A percentile compares a stretch with the other conserved stretches of the same genome.
phyloP scores from a whole-genome alignment of 2,113 vertebrate genomes.

The Gadus macrocephalus region DNA sequence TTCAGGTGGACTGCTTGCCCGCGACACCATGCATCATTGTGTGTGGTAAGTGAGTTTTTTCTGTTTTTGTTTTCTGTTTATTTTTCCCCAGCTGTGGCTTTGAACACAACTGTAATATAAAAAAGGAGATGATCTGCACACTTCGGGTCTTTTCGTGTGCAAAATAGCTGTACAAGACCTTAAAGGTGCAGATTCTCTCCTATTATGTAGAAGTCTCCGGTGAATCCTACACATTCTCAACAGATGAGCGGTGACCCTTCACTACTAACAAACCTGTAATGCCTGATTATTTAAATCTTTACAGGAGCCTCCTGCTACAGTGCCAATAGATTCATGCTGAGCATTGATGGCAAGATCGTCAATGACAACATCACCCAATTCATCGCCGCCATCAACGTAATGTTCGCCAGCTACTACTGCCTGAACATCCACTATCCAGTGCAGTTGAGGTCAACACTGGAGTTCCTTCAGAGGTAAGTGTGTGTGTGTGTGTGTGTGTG shows the following conservation, averaged over 20 bases:
- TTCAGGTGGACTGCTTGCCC: conserved; percentile 29
- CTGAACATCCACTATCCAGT: conserved; percentile 40
- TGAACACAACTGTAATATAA: too few species aligned
- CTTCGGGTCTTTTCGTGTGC: too few species aligned
- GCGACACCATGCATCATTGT: conserved; percentile 43
- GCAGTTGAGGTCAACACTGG: conserved; percentile 27
- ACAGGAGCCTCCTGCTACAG: conserved; percentile 25
- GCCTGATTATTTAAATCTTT: background rate
- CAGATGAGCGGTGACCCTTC: too few species aligned
- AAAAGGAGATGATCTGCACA: too few species aligned
- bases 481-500: too few species aligned
- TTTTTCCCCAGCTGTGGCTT: background rate
- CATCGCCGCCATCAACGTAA: conserved; percentile 34
- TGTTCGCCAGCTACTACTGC: conserved; percentile 38
- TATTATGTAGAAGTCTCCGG: too few species aligned
- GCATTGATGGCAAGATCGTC: conserved; percentile 21
- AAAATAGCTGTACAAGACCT: too few species aligned
- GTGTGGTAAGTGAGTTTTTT: conserved; percentile 27
- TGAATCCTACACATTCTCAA: too few species aligned
- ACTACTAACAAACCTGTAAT: too few species aligned
- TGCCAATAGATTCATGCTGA: conserved; percentile 24
- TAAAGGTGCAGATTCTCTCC: too few species aligned
- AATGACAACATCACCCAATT: conserved; percentile 29
- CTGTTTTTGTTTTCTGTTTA: background rate
- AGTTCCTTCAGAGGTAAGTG: conserved; percentile 24